These are phyloP conservation scores for Chrysomela aeneicollis DNA, from an alignment of 2,888 invertebrate genomes.

Conservation along the genomic window DNA sequence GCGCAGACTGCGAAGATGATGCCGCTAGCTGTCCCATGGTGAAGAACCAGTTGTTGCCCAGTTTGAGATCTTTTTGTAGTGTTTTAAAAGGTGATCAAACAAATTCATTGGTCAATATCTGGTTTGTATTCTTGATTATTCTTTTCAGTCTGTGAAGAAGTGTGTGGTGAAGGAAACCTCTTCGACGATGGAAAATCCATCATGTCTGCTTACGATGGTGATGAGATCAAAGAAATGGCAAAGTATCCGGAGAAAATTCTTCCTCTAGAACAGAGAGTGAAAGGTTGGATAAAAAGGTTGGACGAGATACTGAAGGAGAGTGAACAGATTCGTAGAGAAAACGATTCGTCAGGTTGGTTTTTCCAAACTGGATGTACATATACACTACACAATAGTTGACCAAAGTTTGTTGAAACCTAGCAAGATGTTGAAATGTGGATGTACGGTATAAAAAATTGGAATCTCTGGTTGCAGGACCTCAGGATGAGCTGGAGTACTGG, in stretches of 20 bases:
- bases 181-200: constrained; percentile 79
- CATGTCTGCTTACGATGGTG: constrained; percentile 63
- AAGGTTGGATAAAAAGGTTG: constrained; percentile 80
- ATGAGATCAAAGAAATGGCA: constrained; percentile 75
- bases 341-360: constrained; percentile 74
- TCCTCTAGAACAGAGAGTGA: constrained; percentile 76
- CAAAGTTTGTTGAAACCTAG: no score
- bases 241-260: constrained; percentile 72
- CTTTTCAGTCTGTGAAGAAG: constrained; percentile 79
- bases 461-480: constrained; percentile 80
- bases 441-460: no score
- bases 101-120: constrained; percentile 9
- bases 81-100: constrained; percentile 79
- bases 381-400: no score
- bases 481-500: constrained; percentile 96
- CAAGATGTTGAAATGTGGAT: no score
- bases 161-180: constrained; percentile 78
- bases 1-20: constrained; percentile 82
- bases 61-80: constrained; percentile 86
- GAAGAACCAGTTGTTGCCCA: constrained; percentile 83
- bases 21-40: constrained; percentile 81
- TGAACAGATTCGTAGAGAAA: constrained; percentile 89
- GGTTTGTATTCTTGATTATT: no score
- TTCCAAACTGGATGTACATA: no score
- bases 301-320: constrained; percentile 89